A percentile compares a stretch with the other conserved stretches of the same genome.
phyloP scores from a whole-genome alignment of 2,113 vertebrate genomes.

The Neopipo cinnamomea region DNA sequence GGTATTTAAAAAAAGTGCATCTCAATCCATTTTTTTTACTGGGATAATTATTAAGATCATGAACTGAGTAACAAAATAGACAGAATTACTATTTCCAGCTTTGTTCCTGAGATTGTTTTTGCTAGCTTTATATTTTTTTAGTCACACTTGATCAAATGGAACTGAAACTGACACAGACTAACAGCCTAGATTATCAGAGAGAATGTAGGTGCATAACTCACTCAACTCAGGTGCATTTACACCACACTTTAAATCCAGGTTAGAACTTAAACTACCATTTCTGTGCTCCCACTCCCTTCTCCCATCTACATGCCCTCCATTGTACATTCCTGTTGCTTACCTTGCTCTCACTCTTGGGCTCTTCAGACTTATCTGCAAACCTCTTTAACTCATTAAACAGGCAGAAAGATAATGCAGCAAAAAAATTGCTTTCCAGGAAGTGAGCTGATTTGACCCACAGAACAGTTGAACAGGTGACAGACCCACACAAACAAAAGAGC shows the following conservation, averaged over 20 bases:
- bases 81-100: neutral
- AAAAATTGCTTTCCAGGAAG: neutral
- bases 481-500: neutral
- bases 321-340: neutral
- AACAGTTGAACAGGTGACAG: neutral
- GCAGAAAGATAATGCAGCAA: neutral
- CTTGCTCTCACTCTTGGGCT: neutral
- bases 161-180: neutral
- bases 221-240: neutral
- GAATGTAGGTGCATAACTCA: neutral
- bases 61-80: neutral
- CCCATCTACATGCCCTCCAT: neutral
- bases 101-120: neutral
- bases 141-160: neutral
- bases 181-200: neutral
- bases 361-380: neutral
- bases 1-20: neutral
- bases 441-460: neutral
- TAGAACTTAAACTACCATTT: neutral
- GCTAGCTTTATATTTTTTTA: neutral
- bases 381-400: neutral
- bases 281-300: neutral
- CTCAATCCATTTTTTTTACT: neutral
- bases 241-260: neutral
- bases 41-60: neutral